Conservation (phyloP, 2,888 invertebrate species). For the Pammene aurita region DNA sequence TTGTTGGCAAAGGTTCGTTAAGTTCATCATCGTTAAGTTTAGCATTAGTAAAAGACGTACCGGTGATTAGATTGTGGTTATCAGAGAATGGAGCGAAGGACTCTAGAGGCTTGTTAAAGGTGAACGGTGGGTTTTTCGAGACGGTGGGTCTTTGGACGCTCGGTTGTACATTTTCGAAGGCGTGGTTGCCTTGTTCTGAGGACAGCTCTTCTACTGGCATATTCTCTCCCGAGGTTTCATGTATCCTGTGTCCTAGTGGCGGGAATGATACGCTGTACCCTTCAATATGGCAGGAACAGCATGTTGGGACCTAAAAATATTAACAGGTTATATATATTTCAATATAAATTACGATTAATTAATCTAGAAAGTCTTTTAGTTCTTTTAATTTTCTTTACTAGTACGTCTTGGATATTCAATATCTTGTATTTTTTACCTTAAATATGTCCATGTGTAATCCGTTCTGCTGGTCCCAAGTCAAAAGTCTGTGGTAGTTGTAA, state of each 20-base stretch:
- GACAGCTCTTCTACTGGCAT: conserved; percentile 84
- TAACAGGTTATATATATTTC: not conserved
- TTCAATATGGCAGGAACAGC: conserved; percentile 92
- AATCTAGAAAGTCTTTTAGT: not conserved
- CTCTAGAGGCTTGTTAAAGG: conserved; percentile 65
- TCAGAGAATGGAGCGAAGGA: conserved; percentile 63
- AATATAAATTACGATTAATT: not conserved
- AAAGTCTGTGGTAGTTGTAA: conserved; percentile 90
- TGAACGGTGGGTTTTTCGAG: conserved; percentile 65
- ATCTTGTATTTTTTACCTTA: conserved; percentile 80
- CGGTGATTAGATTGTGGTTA: conserved; percentile 69
- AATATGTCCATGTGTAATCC: conserved; percentile 93
- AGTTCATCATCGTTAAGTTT: conserved; percentile 66
- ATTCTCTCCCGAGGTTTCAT: conserved; percentile 77
- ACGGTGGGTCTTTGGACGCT: conserved; percentile 66
- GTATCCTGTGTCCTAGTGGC: conserved; percentile 82
- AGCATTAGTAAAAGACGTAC: conserved; percentile 60
- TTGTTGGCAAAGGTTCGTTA: conserved; percentile 43
- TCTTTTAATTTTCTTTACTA: not conserved
- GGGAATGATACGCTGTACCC: conserved; percentile 88
- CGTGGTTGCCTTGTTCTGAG: conserved; percentile 74
- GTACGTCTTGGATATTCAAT: not conserved
- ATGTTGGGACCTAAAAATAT: conserved; percentile 87
- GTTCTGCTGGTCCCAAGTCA: conserved; percentile 91
- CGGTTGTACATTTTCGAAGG: conserved; percentile 76